A percentile compares a stretch with the other conserved stretches of the same genome.
Evolutionary conservation across 2,888 invertebrate genomes (phyloP).

Genomic region (Synanthedon myopaeformis): DNA sequence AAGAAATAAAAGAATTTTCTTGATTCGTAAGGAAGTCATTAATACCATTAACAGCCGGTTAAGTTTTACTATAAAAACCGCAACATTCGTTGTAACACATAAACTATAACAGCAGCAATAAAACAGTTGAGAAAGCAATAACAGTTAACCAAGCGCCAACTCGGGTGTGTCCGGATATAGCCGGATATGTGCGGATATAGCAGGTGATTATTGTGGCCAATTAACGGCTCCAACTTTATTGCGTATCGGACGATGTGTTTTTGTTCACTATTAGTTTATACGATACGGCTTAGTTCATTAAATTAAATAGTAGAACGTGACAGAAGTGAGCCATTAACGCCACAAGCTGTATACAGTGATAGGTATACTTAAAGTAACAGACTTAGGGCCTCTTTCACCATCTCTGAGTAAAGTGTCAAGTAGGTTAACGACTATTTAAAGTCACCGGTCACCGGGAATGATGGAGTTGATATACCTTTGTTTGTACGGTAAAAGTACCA

Average conservation of each 20-base stretch:
- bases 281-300: background rate
- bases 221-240: slow-evolving; percentile 18
- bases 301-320: too few relatives aligned
- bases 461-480: too few relatives aligned
- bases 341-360: too few relatives aligned
- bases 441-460: too few relatives aligned
- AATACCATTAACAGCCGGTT: background rate
- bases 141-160: slow-evolving; percentile 22
- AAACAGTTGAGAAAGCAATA: slow-evolving; percentile 28
- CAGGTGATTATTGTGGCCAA: slow-evolving; percentile 38
- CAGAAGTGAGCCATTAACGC: too few relatives aligned
- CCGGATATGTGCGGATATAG: slow-evolving; percentile 22
- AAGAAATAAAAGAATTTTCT: too few relatives aligned
- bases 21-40: background rate
- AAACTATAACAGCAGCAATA: slow-evolving; percentile 15
- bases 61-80: background rate
- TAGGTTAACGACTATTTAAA: too few relatives aligned
- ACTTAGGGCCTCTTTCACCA: too few relatives aligned
- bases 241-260: background rate
- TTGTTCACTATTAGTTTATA: background rate
- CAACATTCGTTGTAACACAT: background rate
- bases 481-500: too few relatives aligned
- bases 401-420: too few relatives aligned
- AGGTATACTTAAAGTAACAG: too few relatives aligned
- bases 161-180: slow-evolving; percentile 23